Conservation (phyloP, 1,140 invertebrate genomes). For the Lasioglossum albipes region DNA sequence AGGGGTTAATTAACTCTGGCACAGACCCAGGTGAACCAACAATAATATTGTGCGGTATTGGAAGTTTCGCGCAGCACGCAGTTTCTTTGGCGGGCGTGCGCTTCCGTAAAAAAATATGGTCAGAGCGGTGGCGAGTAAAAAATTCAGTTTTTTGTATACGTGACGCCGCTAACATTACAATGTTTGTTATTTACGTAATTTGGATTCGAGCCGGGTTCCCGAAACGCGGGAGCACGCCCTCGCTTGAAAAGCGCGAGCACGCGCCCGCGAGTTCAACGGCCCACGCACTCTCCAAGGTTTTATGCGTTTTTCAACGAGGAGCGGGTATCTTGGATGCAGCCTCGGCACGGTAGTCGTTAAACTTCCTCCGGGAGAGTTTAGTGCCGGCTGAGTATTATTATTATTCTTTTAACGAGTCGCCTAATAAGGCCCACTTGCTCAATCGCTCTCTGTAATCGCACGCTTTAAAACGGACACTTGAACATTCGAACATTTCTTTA, state of each 20-base stretch:
- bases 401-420: slow-evolving; percentile 34
- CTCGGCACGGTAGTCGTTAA: slow-evolving; percentile 36
- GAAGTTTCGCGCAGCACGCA: no score
- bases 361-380: slow-evolving; percentile 33
- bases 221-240: slow-evolving; percentile 33
- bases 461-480: not conserved
- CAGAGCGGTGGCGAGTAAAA: no score
- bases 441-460: not conserved
- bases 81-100: no score
- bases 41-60: no score
- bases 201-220: slow-evolving; percentile 24
- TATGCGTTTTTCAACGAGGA: slow-evolving; percentile 32
- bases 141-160: no score
- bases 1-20: no score
- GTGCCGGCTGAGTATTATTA: slow-evolving; percentile 16
- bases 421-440: slow-evolving; percentile 29
- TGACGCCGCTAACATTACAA: no score
- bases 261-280: slow-evolving; percentile 51
- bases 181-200: no score
- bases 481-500: not conserved
- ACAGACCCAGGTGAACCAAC: no score
- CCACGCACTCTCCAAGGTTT: slow-evolving; percentile 44
- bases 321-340: slow-evolving; percentile 29
- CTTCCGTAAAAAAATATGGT: no score
- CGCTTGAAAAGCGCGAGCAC: slow-evolving; percentile 36